A percentile compares a stretch with the other conserved stretches of the same genome.
Conservation (phyloP, 37 sponge, comb jelly and placozoan genomes). For the Cliona cf. orientalis region DNA sequence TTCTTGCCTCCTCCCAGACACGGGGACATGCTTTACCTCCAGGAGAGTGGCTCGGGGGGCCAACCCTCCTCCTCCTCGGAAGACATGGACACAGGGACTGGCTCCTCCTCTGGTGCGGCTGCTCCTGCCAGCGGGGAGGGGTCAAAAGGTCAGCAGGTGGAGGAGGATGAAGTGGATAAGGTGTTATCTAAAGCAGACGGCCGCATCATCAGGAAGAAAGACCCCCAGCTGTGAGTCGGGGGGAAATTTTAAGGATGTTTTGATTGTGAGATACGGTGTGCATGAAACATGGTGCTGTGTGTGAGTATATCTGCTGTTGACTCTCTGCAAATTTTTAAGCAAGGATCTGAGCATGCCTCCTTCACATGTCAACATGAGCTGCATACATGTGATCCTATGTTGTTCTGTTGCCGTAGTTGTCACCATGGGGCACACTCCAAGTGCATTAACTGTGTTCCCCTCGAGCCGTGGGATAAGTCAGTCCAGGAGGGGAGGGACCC, state of each 20-base stretch:
- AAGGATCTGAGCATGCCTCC: no score
- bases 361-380: no score
- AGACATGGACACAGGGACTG: no score
- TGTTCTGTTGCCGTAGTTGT: conserved; percentile 51
- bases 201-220: conserved; percentile 65
- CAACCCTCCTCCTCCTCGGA: no score
- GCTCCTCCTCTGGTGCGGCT: no score
- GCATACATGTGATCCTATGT: no score
- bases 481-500: conserved; percentile 80
- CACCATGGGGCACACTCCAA: conserved; percentile 80
- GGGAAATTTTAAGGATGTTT: no score
- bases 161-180: conserved; percentile 89
- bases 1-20: conserved; percentile 65
- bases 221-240: conserved; percentile 84
- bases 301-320: neutral
- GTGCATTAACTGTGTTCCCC: conserved; percentile 93
- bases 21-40: conserved; percentile 80
- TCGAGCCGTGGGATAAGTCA: conserved; percentile 87
- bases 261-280: no score
- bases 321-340: no score
- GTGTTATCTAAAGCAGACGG: conserved; percentile 70
- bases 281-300: no score
- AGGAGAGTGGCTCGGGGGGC: no score
- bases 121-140: neutral
- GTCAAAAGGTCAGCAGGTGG: conserved; percentile 15